Conservation (phyloP, 2,113 vertebrate genomes). For the Malurus alboscapulatus region DNA sequence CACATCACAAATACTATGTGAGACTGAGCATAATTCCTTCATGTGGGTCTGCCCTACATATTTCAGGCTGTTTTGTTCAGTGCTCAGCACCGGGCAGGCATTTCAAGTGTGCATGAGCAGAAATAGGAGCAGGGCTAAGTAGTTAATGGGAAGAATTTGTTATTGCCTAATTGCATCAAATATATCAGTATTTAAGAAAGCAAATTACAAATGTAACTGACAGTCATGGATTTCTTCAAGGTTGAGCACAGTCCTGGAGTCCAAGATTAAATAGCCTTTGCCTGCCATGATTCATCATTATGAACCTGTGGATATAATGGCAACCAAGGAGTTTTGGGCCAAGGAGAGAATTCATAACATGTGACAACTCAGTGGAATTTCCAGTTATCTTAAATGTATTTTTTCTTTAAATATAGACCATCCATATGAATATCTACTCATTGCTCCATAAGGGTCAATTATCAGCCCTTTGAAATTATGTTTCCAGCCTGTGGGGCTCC, state of each 20-base stretch:
- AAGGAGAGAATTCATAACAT: slow-evolving; percentile 35
- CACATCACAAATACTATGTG: not conserved
- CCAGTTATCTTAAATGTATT: not conserved
- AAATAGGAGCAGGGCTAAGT: not conserved
- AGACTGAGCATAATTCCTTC: not conserved
- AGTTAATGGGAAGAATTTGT: not conserved
- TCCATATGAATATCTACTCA: not conserved
- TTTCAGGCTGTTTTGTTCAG: not conserved
- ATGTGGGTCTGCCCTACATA: not conserved
- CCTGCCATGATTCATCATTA: slow-evolving; percentile 16
- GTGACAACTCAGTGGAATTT: not conserved
- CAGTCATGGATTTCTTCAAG: slow-evolving; percentile 10
- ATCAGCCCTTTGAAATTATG: slow-evolving; percentile 3
- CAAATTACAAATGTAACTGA: not conserved
- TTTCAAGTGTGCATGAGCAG: not conserved
- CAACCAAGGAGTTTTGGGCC: not conserved
- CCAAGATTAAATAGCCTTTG: slow-evolving; percentile 6
- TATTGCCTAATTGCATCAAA: slow-evolving; percentile 10
- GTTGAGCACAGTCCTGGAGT: not conserved
- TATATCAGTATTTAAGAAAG: slow-evolving; percentile 22
- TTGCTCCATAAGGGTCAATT: slow-evolving; percentile 18
- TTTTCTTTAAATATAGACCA: slow-evolving; percentile 17
- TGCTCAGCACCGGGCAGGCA: not conserved
- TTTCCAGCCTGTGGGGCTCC: not conserved
- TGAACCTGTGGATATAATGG: not conserved